phyloP scores from a whole-genome alignment of 2,888 invertebrate genomes.

The Tromatobia lineatoria region DNA sequence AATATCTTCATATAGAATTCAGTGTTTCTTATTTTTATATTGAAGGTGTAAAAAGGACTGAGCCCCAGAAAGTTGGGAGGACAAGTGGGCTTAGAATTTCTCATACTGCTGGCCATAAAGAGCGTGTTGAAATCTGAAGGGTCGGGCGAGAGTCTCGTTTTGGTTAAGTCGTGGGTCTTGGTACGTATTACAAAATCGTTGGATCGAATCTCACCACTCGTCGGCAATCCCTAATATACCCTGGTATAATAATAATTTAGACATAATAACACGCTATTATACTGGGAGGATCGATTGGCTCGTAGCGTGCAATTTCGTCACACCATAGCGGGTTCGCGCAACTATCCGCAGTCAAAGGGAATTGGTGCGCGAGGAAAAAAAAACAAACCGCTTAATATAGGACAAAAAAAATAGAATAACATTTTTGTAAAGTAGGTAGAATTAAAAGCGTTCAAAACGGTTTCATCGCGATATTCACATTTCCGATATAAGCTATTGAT shows the following conservation, averaged over 20 bases:
- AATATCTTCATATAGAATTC: background rate
- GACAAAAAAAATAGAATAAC: constrained; percentile 42
- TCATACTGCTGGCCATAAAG: background rate
- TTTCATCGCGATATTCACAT: constrained; percentile 14
- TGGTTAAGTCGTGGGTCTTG: constrained; percentile 31
- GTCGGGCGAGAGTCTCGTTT: background rate
- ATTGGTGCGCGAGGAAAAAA: constrained; percentile 27
- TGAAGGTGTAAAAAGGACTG: background rate
- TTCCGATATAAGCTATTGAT: constrained; percentile 49
- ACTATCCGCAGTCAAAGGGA: constrained; percentile 58
- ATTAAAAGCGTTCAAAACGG: constrained; percentile 3
- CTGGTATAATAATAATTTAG: constrained; percentile 81
- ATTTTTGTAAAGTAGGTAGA: background rate
- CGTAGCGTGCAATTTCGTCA: constrained; percentile 81
- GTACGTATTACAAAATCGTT: constrained; percentile 75
- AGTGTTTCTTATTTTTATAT: background rate
- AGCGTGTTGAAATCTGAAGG: background rate
- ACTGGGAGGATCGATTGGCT: constrained; percentile 71
- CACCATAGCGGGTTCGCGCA: constrained; percentile 70
- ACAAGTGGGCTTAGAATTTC: background rate
- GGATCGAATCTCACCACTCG: constrained; percentile 78
- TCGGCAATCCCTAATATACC: constrained; percentile 75
- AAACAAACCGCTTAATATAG: constrained; percentile 16
- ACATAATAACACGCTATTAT: constrained; percentile 81
- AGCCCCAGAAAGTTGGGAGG: background rate